Evolutionary conservation across 2,888 invertebrate genomes (phyloP), one percentile per base, ranked within the genome.

Genomic region (Seira sanloemensis): DNA sequence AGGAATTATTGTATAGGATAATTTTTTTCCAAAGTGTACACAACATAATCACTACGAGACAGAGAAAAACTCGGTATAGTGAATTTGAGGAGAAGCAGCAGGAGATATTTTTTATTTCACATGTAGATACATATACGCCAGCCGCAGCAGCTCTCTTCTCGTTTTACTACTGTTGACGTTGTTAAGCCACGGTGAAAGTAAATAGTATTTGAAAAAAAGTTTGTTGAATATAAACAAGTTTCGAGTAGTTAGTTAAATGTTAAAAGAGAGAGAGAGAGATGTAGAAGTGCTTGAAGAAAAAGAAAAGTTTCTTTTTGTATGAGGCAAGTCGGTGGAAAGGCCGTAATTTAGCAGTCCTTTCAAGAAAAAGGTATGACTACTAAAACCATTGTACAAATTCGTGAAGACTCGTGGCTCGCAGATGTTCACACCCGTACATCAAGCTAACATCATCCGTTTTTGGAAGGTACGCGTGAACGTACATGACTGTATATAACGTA

Each of bases 391-490:
- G 83, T 78, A 67, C 68, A 78, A 74, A 83, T 73, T 83, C 83
- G 83, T 83, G 83, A 83, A 78, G 78, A 83, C 83, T 83, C 83
- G 83, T 83, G 83, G 83, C 72, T 83, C 78, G 83, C 83, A 83
- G 83, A 83, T 83, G 83, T 77, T 83, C 83, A 83, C 83, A 83
- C 83, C 83, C 83, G 83, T 74, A 78, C 23, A 68, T 73, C 78
- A 78, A 72, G 82, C 82, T 83, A 73, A 82, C 66, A 71, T 65
- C 72, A 72, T 27, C 73, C 50, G 26, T 58, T 58, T 76, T 77
- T 77, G 77, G 68, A 58, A 25, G 62, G 46, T 37, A 62, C 80
- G 50, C n/a, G 50, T 69, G 81, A 82, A 76, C 65, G 46, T 76
- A 82, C 50, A 50, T 77, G 83, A 67, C 72, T 83, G 23, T 67